Base-by-base conservation (phyloP, 1,140 invertebrate genomes). In the Monochamus saltuarius region DNA sequence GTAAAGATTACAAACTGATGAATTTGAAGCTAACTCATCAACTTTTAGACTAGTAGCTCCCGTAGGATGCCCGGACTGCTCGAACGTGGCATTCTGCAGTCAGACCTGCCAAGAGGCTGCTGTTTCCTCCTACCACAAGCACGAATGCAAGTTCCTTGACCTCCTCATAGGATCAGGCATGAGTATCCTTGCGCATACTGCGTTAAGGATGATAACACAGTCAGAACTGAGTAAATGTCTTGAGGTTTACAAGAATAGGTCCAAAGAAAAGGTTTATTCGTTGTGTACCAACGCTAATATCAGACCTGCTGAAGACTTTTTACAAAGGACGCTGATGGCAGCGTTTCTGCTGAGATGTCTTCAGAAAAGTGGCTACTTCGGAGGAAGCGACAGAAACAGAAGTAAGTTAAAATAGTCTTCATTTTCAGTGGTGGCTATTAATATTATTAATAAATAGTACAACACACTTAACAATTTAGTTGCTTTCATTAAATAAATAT, bases 141-240 rank as follows among this genome's bases (percentile, higher is more conserved):
- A 85, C 70, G 94, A 97, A 78, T 97, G 94, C 73, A 81, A 84
- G 63, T 85, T 89, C 71, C 78, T 91, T 46, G 86, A 87, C 57
- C 70, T 90, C 7, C 78, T 91, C 36, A 87, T 90, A 56, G 88
- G 86, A n/a, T 88, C 88, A 2, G 90, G 91, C 14, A 89, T 93
- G 85, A 91, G 88, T 64, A 81, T 91, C 45, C 77, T 92, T 7
- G 89, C 87, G 65, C 86, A 87, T 70, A 80, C 92, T 14, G 87
- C 90, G 0, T 71, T 93, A 40, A 77, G 91, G 56, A 87, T 91
- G 75, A 81, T 92, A 0, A 88, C 91, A 0, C 86, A 88, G 67
- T 70, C 80, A 4, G 82, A 83, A 1, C 70, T 81, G 1, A 69
- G 80, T 1, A 78, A 79, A 19, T 81, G 83, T 56, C 64, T 83